phyloP scores from a whole-genome alignment of 2,888 invertebrate genomes.

The Polylopha cassiicola region DNA sequence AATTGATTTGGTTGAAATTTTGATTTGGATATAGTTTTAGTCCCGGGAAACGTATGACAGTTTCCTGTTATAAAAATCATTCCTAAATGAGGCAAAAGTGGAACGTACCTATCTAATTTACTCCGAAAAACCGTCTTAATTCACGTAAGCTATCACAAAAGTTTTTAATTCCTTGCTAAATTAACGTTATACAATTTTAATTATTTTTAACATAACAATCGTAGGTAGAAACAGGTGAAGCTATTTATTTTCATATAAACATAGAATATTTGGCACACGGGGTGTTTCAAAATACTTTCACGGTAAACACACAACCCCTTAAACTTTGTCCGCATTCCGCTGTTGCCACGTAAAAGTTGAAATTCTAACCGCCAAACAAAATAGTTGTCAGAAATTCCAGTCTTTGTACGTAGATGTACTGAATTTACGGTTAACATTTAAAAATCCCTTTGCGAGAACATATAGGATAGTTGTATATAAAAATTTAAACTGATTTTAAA shows the following conservation, averaged over 20 bases:
- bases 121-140: too few relatives aligned
- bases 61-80: too few relatives aligned
- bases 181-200: not conserved
- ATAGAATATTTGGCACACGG: slow-evolving; percentile 17
- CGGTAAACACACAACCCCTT: slow-evolving; percentile 15
- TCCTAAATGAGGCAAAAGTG: too few relatives aligned
- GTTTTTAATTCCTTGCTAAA: too few relatives aligned
- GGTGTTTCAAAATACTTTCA: slow-evolving; percentile 19
- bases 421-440: slow-evolving; percentile 16
- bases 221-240: too few relatives aligned
- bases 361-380: slow-evolving; percentile 32
- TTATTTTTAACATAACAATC: slow-evolving; percentile 6
- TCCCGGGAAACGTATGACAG: too few relatives aligned
- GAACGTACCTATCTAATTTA: too few relatives aligned
- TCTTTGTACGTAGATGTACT: slow-evolving; percentile 29
- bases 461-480: slow-evolving; percentile 3
- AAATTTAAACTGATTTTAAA: too few relatives aligned
- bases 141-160: too few relatives aligned
- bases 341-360: slow-evolving; percentile 34
- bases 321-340: slow-evolving; percentile 24
- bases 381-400: slow-evolving; percentile 35
- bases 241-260: too few relatives aligned
- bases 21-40: too few relatives aligned
- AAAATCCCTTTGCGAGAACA: slow-evolving; percentile 11
- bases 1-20: too few relatives aligned